These are phyloP conservation scores for Micropterix aruncella DNA, from an alignment of 2,888 invertebrate species.

Conservation along the genomic window DNA sequence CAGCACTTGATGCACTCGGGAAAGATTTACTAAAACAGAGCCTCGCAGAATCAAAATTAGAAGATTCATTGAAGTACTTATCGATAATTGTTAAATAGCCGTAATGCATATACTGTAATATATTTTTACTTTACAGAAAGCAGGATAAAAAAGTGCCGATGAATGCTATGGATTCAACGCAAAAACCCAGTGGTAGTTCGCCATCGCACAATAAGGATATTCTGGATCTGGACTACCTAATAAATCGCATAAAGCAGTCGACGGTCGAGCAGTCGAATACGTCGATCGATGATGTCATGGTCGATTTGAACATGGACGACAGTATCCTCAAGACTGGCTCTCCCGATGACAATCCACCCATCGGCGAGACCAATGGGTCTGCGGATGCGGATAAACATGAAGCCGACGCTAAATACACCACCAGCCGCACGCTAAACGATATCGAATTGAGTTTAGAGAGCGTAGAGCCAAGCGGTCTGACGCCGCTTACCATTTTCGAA, in stretches of 20 bases:
- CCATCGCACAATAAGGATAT: constrained; percentile 13
- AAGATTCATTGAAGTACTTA: constrained; percentile 16
- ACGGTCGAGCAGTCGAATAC: constrained; percentile 14
- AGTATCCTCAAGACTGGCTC: not conserved
- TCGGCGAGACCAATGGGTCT: not conserved
- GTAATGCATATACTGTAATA: not conserved
- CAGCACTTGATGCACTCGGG: constrained; percentile 68
- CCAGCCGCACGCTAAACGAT: constrained; percentile 44
- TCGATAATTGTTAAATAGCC: constrained; percentile 1
- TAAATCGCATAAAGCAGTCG: constrained; percentile 19
- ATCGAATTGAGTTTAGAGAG: constrained; percentile 61
- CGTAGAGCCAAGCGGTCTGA: constrained; percentile 57
- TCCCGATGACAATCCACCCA: not conserved
- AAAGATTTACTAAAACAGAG: constrained; percentile 64
- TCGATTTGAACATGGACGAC: constrained; percentile 35
- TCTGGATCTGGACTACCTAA: constrained; percentile 38
- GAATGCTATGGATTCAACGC: constrained; percentile 33
- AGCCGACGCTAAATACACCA: constrained; percentile 17
- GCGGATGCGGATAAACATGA: not conserved
- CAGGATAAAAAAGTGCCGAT: constrained; percentile 45
- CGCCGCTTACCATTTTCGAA: constrained; percentile 56
- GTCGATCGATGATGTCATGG: constrained; percentile 36
- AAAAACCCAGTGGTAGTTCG: constrained; percentile 8
- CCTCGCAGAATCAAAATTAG: constrained; percentile 27
- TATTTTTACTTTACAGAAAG: constrained; percentile 24